These are phyloP conservation scores for Spatulosminthurus flaviceps DNA, from an alignment of 2,888 invertebrate species.

Conservation along the genomic window DNA sequence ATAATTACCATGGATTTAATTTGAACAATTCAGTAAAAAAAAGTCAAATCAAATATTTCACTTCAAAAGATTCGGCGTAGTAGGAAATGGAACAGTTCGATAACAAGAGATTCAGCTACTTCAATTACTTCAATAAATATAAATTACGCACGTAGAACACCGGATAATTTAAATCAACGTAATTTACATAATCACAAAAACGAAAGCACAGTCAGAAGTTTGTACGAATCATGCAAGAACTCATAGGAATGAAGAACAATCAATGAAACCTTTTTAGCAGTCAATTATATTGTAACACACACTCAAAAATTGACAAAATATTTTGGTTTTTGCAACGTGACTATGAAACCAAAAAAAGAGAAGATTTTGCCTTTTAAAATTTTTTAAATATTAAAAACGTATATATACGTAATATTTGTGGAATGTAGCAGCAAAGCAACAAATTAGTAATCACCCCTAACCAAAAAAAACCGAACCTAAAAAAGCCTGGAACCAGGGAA, in stretches of 20 bases:
- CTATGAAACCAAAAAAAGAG: too few species aligned
- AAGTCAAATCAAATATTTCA: background rate
- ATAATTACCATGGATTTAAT: background rate
- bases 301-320: constrained; percentile 1
- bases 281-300: background rate
- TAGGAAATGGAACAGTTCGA: background rate
- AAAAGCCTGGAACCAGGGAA: constrained; percentile 36
- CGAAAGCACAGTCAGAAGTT: background rate
- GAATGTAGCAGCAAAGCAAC: background rate
- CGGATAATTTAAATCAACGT: background rate
- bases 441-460: constrained; percentile 11
- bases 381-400: too few species aligned
- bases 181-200: background rate
- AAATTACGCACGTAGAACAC: background rate
- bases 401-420: too few species aligned
- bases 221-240: background rate
- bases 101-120: background rate
- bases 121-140: background rate
- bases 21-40: background rate
- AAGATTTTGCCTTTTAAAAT: too few species aligned
- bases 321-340: background rate
- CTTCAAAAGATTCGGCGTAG: background rate
- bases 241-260: background rate
- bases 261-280: background rate
- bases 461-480: constrained; percentile 11